These are phyloP conservation scores for Pelmatolapia mariae DNA, from an alignment of 2,113 vertebrate species.

Conservation along the genomic window DNA sequence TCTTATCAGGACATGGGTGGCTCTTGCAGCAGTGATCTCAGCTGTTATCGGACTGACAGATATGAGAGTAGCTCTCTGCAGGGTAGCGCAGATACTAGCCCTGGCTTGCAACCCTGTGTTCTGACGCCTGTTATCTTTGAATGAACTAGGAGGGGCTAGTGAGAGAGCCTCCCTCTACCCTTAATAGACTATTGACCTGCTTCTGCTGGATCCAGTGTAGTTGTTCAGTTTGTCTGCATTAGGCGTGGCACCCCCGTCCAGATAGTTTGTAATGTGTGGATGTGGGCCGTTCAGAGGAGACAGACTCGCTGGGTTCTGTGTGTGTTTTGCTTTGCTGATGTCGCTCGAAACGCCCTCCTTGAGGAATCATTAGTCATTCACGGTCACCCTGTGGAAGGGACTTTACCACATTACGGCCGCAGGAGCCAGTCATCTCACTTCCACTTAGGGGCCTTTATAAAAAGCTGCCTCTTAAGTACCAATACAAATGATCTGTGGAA, in stretches of 20 bases:
- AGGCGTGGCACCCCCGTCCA: background rate
- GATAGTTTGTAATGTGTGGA: background rate
- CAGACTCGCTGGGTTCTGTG: slow-evolving; percentile 12
- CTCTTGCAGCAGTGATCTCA: slow-evolving; percentile 12
- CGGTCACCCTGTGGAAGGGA: slow-evolving; percentile 42
- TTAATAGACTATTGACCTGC: slow-evolving; percentile 36
- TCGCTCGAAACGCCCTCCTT: slow-evolving; percentile 39
- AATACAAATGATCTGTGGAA: background rate
- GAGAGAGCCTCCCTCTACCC: background rate
- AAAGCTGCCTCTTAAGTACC: background rate
- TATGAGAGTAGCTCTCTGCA: slow-evolving; percentile 43
- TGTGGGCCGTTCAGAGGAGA: background rate
- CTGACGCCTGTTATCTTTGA: slow-evolving; percentile 21
- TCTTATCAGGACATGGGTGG: slow-evolving; percentile 39
- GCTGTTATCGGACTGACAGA: slow-evolving; percentile 37
- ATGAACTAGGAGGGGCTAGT: slow-evolving; percentile 14
- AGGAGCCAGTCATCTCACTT: slow-evolving; percentile 8
- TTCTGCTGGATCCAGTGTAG: slow-evolving; percentile 4
- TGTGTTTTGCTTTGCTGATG: slow-evolving; percentile 45
- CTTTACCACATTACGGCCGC: slow-evolving; percentile 21
- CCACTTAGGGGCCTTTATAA: background rate
- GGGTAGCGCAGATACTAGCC: slow-evolving; percentile 32
- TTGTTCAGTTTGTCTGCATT: slow-evolving; percentile 4
- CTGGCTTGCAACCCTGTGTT: slow-evolving; percentile 10
- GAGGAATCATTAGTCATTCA: slow-evolving; percentile 64